phyloP scores from a whole-genome alignment of 1,140 invertebrate species.

The Drosophila sp. region DNA sequence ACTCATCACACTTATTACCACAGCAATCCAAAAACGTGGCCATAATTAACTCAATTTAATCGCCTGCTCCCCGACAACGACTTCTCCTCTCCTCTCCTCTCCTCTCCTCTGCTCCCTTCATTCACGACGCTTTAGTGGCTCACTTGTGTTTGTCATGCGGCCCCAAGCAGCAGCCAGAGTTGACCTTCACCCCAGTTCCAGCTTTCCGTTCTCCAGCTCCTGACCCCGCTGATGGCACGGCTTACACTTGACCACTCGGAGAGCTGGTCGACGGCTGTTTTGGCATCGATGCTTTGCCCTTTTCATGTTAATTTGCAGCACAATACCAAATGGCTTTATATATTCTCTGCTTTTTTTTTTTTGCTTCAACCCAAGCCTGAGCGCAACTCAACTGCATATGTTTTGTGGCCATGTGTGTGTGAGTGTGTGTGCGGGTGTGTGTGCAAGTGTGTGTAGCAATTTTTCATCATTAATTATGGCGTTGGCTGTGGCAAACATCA shows the following conservation, averaged over 20 bases:
- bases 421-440: slow-evolving; percentile 45
- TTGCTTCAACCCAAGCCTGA: slow-evolving; percentile 1
- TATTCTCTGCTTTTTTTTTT: slow-evolving; percentile 33
- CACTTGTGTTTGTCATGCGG: slow-evolving; percentile 60
- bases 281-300: slow-evolving; percentile 70
- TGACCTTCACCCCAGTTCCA: slow-evolving; percentile 29
- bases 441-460: slow-evolving; percentile 70
- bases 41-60: slow-evolving; percentile 82
- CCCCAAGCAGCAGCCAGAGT: slow-evolving; percentile 8
- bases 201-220: background rate
- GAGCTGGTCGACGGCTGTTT: slow-evolving; percentile 44
- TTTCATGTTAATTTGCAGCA: slow-evolving; percentile 78
- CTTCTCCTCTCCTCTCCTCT: no score
- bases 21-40: slow-evolving; percentile 58
- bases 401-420: slow-evolving; percentile 49
- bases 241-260: slow-evolving; percentile 39
- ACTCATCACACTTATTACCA: slow-evolving; percentile 51
- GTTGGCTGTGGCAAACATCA: slow-evolving; percentile 79
- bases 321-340: slow-evolving; percentile 78
- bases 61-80: slow-evolving; percentile 36
- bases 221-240: background rate
- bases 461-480: slow-evolving; percentile 82
- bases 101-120: background rate
- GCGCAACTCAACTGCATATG: slow-evolving; percentile 61
- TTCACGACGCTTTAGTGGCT: slow-evolving; percentile 69